Conservation (phyloP, 2,797 vertebrate species). For the Simalia tracyae region DNA sequence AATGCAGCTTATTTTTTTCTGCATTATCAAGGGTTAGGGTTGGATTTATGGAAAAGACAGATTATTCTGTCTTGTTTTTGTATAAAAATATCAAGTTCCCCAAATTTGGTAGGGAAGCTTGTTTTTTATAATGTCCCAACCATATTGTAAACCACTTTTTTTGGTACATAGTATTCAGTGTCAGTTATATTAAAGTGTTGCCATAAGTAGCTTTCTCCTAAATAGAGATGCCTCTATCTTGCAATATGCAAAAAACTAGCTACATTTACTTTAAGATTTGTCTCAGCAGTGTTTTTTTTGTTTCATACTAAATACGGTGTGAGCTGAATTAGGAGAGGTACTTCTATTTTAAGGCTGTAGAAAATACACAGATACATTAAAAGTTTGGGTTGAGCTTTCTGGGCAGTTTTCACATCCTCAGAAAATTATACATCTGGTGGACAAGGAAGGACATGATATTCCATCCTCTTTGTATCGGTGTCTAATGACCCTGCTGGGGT, state of each 20-base stretch:
- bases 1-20: not conserved
- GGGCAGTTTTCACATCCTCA: not conserved
- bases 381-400: not conserved
- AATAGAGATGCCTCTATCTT: not conserved
- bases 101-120: too few relatives aligned
- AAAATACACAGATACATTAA: not conserved
- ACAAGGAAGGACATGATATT: not conserved
- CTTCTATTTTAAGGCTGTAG: not conserved
- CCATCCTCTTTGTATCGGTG: not conserved
- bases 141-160: not conserved
- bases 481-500: not conserved
- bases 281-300: not conserved
- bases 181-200: not conserved
- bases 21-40: too few relatives aligned
- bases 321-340: not conserved
- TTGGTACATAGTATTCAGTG: not conserved
- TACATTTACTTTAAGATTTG: not conserved
- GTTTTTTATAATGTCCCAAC: too few relatives aligned
- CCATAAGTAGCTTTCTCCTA: not conserved
- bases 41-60: not conserved
- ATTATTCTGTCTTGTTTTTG: not conserved
- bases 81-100: fast-evolving
- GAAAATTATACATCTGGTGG: not conserved
- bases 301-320: not conserved
- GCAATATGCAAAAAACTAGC: not conserved